phyloP scores from a whole-genome alignment of 2,797 vertebrate species.

The Megalops cyprinoides region DNA sequence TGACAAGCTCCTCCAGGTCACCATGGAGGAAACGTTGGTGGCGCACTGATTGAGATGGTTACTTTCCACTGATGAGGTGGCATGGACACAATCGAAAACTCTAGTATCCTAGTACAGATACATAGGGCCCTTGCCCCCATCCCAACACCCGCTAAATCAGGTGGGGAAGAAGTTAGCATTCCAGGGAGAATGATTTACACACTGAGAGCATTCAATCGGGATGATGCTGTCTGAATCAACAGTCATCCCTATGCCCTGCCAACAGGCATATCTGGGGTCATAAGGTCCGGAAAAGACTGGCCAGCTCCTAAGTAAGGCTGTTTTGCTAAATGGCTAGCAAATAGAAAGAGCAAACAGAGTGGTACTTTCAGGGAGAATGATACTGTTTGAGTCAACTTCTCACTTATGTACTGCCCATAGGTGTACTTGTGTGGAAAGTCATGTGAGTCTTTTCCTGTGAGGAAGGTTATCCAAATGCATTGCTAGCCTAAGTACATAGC shows the following conservation, averaged over 20 bases:
- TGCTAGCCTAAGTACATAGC: neutral
- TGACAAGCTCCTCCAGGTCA: neutral
- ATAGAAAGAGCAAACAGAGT: neutral
- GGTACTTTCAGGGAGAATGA: neutral
- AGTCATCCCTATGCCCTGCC: neutral
- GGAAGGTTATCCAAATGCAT: conserved; percentile 11
- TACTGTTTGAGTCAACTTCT: neutral
- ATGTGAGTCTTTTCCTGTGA: neutral
- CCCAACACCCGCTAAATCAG: neutral
- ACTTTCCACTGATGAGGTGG: neutral
- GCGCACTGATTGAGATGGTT: neutral
- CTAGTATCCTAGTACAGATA: too few relatives aligned
- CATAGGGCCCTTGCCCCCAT: neutral
- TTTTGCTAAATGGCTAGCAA: neutral
- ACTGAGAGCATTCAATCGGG: neutral
- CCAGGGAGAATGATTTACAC: neutral
- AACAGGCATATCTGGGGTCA: neutral
- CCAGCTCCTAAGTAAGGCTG: neutral
- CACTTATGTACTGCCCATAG: neutral
- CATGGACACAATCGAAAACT: neutral
- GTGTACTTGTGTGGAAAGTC: neutral
- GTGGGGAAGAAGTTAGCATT: neutral
- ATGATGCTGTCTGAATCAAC: neutral
- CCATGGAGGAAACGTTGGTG: neutral
- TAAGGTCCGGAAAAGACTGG: neutral